phyloP scores from a whole-genome alignment of 2,888 invertebrate genomes.

The Pteria penguin region DNA sequence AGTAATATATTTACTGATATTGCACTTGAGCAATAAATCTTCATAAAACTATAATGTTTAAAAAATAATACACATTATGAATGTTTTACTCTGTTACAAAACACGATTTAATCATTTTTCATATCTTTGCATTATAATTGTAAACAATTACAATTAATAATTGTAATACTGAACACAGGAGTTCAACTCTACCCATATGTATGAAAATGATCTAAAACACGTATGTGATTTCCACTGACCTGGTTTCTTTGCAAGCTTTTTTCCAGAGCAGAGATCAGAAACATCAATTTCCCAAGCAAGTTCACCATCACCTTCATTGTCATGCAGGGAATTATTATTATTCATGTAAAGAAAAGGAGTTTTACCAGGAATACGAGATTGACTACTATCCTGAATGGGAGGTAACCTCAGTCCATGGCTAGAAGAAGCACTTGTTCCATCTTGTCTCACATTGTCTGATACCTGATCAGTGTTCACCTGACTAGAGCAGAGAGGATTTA shows the following conservation, averaged over 20 bases:
- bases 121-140: too few relatives aligned
- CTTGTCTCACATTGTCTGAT: neutral
- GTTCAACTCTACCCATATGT: neutral
- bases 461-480: conserved; percentile 1
- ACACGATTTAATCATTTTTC: too few relatives aligned
- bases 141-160: too few relatives aligned
- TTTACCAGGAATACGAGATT: conserved; percentile 23
- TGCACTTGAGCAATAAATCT: too few relatives aligned
- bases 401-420: neutral
- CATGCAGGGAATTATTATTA: neutral
- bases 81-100: too few relatives aligned
- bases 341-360: neutral
- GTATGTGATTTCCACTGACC: conserved; percentile 36
- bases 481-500: neutral
- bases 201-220: too few relatives aligned
- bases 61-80: too few relatives aligned
- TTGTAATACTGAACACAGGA: neutral
- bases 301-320: conserved; percentile 27
- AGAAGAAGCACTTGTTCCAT: neutral
- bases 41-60: too few relatives aligned
- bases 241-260: conserved; percentile 46
- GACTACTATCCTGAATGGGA: conserved; percentile 12
- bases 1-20: too few relatives aligned
- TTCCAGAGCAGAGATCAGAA: conserved; percentile 42
- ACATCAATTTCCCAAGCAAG: conserved; percentile 56